These are phyloP conservation scores for Watsonalla binaria DNA, from an alignment of 2,888 invertebrate genomes.

Conservation along the genomic window DNA sequence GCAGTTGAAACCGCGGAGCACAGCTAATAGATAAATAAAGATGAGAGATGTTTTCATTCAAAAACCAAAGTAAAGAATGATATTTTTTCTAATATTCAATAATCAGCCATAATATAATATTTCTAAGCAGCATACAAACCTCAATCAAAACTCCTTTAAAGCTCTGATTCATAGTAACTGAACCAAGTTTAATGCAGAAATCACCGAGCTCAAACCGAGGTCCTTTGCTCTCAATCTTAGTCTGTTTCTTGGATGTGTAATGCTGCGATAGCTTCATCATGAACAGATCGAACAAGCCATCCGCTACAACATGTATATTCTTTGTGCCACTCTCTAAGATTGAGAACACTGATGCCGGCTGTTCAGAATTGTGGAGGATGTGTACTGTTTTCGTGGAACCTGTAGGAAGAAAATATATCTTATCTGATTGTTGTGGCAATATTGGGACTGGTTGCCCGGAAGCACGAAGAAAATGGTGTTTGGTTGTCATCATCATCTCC, in stretches of 20 bases:
- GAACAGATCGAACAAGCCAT: slow-evolving; percentile 92
- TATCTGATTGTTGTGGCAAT: too few species aligned
- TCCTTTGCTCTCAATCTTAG: slow-evolving; percentile 93
- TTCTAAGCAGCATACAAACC: slow-evolving; percentile 71
- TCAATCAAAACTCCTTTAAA: slow-evolving; percentile 96
- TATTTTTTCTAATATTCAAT: background rate
- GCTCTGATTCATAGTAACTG: slow-evolving; percentile 93
- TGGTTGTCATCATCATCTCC: too few species aligned
- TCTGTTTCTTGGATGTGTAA: slow-evolving; percentile 93
- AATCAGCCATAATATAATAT: too few species aligned
- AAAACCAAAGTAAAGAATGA: background rate
- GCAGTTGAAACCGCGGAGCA: too few species aligned
- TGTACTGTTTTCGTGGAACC: slow-evolving; percentile 91
- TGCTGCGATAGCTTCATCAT: slow-evolving; percentile 93
- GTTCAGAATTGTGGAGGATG: slow-evolving; percentile 96
- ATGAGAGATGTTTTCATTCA: too few species aligned
- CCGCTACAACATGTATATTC: slow-evolving; percentile 92
- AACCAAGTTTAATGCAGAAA: slow-evolving; percentile 95
- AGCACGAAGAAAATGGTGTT: too few species aligned
- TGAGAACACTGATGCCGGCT: slow-evolving; percentile 96
- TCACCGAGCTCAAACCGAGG: slow-evolving; percentile 92
- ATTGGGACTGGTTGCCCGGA: too few species aligned
- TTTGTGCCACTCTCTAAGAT: slow-evolving; percentile 92
- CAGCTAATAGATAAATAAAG: too few species aligned
- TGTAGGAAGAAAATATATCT: slow-evolving; percentile 38